These are phyloP conservation scores for Hypomesus transpacificus DNA, from an alignment of 2,113 vertebrate genomes.

Conservation along the genomic window DNA sequence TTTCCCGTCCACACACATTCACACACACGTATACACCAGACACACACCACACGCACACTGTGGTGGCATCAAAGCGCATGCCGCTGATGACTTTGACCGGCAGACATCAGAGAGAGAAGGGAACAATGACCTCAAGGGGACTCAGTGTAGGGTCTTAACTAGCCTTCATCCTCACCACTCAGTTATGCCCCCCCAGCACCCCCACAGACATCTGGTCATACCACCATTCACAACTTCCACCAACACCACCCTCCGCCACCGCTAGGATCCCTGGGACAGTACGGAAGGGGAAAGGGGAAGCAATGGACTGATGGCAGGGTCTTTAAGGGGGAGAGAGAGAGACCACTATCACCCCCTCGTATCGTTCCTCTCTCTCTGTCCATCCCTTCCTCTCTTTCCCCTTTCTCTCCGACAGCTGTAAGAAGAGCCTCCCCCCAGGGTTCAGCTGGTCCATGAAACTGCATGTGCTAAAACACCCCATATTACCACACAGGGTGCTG, in stretches of 20 bases:
- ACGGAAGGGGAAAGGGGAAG: too few species aligned
- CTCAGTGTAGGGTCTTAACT: conserved; percentile 5
- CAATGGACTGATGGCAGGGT: too few species aligned
- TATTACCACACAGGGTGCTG: conserved; percentile 3
- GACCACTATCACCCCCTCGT: not conserved
- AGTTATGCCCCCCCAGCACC: conserved; percentile 9
- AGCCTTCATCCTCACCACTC: not conserved
- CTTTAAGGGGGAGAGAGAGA: not conserved
- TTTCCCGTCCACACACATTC: too few species aligned
- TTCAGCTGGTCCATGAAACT: conserved; percentile 15
- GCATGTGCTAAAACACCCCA: conserved; percentile 21
- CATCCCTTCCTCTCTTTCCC: not conserved
- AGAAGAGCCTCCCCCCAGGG: conserved; percentile 15
- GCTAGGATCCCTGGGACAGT: too few species aligned
- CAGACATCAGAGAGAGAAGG: conserved; percentile 25
- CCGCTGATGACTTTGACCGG: not conserved
- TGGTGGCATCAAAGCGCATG: conserved; percentile 24
- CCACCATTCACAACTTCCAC: not conserved
- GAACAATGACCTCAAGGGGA: conserved; percentile 18
- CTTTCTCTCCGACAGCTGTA: conserved; percentile 30
- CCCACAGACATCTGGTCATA: conserved; percentile 2
- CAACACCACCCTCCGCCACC: too few species aligned
- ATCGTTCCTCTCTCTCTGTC: not conserved
- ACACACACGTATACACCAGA: too few species aligned
- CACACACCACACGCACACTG: conserved; percentile 17